These are phyloP conservation scores for Drosophila pseudoananassae DNA, from an alignment of 1,140 invertebrate genomes.

Conservation along the genomic window DNA sequence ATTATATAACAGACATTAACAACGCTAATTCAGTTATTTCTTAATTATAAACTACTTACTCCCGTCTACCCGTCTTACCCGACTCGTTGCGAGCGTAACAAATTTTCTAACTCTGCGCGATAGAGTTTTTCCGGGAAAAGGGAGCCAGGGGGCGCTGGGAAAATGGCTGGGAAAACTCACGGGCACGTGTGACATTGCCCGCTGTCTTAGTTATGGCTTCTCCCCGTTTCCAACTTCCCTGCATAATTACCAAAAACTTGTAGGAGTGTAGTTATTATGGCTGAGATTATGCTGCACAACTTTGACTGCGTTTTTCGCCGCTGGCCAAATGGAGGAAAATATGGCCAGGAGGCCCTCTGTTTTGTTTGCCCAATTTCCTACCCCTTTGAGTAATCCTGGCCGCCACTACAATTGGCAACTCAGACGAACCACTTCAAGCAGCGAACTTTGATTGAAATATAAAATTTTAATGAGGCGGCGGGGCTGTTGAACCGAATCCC, in stretches of 20 bases:
- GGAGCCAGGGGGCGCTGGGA: not conserved
- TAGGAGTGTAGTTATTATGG: constrained; percentile 63
- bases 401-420: constrained; percentile 38
- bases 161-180: constrained; percentile 16
- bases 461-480: constrained; percentile 77
- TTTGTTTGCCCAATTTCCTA: constrained; percentile 34
- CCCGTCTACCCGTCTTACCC: constrained; percentile 29
- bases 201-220: constrained; percentile 57
- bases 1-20: constrained; percentile 74
- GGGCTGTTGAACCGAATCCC: constrained; percentile 39
- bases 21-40: constrained; percentile 83
- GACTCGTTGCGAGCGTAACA: constrained; percentile 60
- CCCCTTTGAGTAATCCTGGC: constrained; percentile 28
- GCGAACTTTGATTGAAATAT: constrained; percentile 81
- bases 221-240: constrained; percentile 18
- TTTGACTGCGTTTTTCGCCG: constrained; percentile 21
- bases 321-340: not conserved
- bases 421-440: constrained; percentile 46
- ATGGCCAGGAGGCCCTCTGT: not conserved
- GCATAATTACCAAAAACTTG: constrained; percentile 67
- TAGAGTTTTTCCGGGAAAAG: constrained; percentile 2
- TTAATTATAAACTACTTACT: constrained; percentile 83
- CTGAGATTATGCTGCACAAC: constrained; percentile 58
- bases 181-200: constrained; percentile 68
- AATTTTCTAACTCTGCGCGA: constrained; percentile 61